These are phyloP conservation scores for Vanessa atalanta DNA, from an alignment of 1,140 invertebrate species.

Conservation along the genomic window DNA sequence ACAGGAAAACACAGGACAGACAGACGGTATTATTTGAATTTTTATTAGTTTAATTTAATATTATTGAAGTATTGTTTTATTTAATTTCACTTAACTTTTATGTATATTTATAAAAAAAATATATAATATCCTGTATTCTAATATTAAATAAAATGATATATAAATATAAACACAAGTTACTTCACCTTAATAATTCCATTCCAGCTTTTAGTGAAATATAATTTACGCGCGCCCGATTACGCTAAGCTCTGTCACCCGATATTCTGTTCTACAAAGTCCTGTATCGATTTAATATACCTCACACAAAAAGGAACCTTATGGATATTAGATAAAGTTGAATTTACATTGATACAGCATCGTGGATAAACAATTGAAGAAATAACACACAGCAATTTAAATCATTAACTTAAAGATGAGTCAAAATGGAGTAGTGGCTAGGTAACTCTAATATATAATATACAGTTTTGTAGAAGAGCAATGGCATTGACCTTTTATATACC, in stretches of 20 bases:
- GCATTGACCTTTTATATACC: too few species aligned
- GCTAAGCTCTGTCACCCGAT: constrained; percentile 18
- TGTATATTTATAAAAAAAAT: too few species aligned
- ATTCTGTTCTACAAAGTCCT: constrained; percentile 12
- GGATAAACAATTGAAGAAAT: background rate
- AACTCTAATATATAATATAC: too few species aligned
- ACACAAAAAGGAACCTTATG: background rate
- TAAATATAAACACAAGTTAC: background rate
- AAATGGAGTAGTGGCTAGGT: too few species aligned
- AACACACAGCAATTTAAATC: background rate
- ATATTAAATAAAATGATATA: background rate
- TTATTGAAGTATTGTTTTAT: too few species aligned
- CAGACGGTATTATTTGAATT: too few species aligned
- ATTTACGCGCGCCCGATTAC: constrained; percentile 19
- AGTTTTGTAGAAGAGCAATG: too few species aligned
- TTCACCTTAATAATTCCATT: constrained; percentile 15
- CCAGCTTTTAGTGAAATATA: constrained; percentile 15
- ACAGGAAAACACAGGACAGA: too few species aligned
- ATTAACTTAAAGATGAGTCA: too few species aligned
- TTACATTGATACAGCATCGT: background rate
- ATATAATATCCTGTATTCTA: background rate
- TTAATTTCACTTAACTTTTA: too few species aligned
- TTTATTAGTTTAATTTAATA: too few species aligned
- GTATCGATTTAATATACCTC: constrained; percentile 7
- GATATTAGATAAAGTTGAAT: background rate